Conservation (phyloP, 2,797 vertebrate species). For the Sebastes paucispinis region DNA sequence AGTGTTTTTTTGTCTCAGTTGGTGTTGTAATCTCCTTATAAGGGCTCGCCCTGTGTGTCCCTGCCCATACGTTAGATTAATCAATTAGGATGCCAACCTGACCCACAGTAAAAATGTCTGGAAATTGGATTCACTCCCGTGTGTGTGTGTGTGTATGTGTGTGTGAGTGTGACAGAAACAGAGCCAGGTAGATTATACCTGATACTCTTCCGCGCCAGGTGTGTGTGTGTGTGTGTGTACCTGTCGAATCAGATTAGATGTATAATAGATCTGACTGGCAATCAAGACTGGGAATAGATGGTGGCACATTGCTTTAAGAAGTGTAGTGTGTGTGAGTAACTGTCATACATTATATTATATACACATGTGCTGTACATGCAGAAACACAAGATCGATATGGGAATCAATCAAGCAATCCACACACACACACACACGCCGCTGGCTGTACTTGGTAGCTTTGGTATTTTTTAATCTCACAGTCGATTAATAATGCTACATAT, state of each 20-base stretch:
- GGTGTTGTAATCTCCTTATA: conserved; percentile 54
- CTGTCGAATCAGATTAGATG: conserved; percentile 35
- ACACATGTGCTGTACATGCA: not conserved
- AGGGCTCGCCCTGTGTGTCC: conserved; percentile 47
- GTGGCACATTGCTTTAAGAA: conserved; percentile 4
- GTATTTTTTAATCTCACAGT: not conserved
- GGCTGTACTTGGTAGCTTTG: not conserved
- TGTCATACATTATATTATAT: not conserved
- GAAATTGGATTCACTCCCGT: conserved; percentile 65
- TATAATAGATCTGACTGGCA: conserved; percentile 30
- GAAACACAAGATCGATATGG: not conserved
- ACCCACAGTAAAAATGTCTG: conserved; percentile 50
- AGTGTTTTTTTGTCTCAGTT: conserved; percentile 13
- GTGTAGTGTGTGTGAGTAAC: not conserved
- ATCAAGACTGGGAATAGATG: conserved; percentile 29
- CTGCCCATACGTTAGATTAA: conserved; percentile 62
- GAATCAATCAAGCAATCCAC: not conserved
- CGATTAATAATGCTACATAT: not conserved
- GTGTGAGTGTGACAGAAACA: not conserved
- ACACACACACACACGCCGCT: not conserved
- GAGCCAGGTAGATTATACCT: not conserved
- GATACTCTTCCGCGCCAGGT: not conserved
- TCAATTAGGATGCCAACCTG: conserved; percentile 64
- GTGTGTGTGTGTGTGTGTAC: not conserved
- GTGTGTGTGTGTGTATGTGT: not conserved